Percentiles rank a stretch among this genome's conserved stretches.
These are phyloP conservation scores for Aphidius gifuensis DNA, from an alignment of 1,140 invertebrate genomes.

Conservation along the genomic window DNA sequence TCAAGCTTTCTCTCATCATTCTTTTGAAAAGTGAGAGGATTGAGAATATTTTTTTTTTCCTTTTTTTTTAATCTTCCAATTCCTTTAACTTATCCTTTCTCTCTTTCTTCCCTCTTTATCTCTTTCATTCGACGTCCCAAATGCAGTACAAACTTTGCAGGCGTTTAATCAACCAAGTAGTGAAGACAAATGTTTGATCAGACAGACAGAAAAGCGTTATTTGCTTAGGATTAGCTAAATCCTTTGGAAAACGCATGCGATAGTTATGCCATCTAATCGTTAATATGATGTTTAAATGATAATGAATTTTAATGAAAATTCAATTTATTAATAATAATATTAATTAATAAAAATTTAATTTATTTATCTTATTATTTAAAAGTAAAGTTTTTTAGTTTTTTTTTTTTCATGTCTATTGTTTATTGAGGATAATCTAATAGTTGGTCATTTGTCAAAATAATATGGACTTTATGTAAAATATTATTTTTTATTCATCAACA, in stretches of 20 bases:
- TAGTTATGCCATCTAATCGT: neutral
- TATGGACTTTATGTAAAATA: no score
- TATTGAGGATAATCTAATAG: no score
- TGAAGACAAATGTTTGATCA: slow-evolving; percentile 48
- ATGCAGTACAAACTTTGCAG: slow-evolving; percentile 33
- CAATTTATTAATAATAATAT: neutral
- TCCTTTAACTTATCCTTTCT: neutral
- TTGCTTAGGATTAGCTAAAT: slow-evolving; percentile 42
- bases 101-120: slow-evolving; percentile 10
- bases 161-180: slow-evolving; percentile 45
- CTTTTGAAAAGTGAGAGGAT: no score
- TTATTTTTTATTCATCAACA: no score
- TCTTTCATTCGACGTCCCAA: neutral
- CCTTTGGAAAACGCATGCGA: slow-evolving; percentile 17
- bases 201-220: slow-evolving; percentile 31
- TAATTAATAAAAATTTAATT: no score
- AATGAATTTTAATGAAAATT: slow-evolving; percentile 2
- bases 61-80: no score
- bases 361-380: no score
- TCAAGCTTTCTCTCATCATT: neutral
- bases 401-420: no score
- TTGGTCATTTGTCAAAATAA: no score
- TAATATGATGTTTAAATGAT: no score
- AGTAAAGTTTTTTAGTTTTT: no score
- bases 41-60: no score